Conservation (phyloP, 2,113 vertebrate genomes). For the Grallaria varia region DNA sequence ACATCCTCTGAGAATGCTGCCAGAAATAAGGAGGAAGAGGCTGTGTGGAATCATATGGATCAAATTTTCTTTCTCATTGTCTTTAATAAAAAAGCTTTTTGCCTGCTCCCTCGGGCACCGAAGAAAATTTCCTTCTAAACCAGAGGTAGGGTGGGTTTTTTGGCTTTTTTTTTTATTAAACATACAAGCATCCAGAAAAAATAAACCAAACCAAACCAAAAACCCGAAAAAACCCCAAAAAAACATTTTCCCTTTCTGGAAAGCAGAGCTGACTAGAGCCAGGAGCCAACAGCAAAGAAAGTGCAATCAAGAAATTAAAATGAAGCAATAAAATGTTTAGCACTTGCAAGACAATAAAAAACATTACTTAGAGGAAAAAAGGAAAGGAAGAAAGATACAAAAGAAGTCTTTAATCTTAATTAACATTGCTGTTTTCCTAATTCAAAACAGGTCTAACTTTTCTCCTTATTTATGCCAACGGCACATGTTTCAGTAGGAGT, state of each 20-base stretch:
- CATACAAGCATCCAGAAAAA: not conserved
- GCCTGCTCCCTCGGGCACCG: not conserved
- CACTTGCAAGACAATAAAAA: slow-evolving; percentile 27
- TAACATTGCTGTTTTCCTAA: not conserved
- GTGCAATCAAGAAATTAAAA: not conserved
- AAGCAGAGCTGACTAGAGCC: slow-evolving; percentile 5
- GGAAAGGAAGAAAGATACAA: not conserved
- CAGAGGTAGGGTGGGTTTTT: not conserved
- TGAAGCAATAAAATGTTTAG: slow-evolving; percentile 39
- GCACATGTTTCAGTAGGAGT: not conserved
- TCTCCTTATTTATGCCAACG: not conserved
- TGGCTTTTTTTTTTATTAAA: not conserved
- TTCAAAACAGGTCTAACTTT: not conserved
- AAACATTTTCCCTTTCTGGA: slow-evolving; percentile 1
- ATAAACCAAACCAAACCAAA: too few relatives aligned
- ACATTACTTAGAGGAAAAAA: not conserved
- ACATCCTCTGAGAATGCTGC: slow-evolving; percentile 12
- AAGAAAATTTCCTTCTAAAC: slow-evolving; percentile 31
- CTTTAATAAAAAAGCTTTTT: slow-evolving; percentile 39
- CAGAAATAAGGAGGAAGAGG: slow-evolving; percentile 39
- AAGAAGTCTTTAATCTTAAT: not conserved
- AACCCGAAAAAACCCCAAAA: too few relatives aligned
- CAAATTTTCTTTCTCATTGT: slow-evolving; percentile 34
- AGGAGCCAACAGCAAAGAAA: not conserved
- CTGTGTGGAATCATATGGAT: slow-evolving; percentile 24